Conservation (phyloP, 2,113 vertebrate species). For the Menidia beryllina region DNA sequence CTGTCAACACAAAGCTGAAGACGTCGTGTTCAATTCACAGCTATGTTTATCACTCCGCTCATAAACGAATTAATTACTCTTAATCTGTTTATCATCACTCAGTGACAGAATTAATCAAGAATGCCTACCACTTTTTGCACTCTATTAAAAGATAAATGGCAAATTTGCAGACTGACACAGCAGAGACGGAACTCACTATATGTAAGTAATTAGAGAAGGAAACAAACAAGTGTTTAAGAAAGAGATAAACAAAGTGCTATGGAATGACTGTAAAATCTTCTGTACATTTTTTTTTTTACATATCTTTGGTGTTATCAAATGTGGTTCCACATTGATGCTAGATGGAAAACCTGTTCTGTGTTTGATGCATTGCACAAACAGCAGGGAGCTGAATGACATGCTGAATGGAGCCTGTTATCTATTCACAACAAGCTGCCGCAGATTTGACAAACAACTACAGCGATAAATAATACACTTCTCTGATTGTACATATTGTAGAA, state of each 20-base stretch:
- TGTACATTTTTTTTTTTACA: background rate
- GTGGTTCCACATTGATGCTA: background rate
- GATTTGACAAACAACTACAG: slow-evolving; percentile 67
- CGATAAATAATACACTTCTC: slow-evolving; percentile 76
- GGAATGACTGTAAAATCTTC: background rate
- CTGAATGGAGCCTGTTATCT: slow-evolving; percentile 45
- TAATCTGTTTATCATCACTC: slow-evolving; percentile 22
- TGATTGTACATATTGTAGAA: slow-evolving; percentile 69
- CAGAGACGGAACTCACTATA: background rate
- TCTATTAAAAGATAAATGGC: slow-evolving; percentile 27
- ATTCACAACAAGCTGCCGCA: slow-evolving; percentile 61
- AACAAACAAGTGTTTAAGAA: slow-evolving; percentile 10
- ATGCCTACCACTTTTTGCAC: slow-evolving; percentile 14
- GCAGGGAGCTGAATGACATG: background rate
- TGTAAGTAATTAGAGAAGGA: slow-evolving; percentile 3
- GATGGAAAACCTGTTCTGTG: too few relatives aligned
- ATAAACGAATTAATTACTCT: slow-evolving; percentile 7
- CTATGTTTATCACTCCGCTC: slow-evolving; percentile 17
- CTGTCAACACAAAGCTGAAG: background rate
- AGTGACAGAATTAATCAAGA: slow-evolving; percentile 7
- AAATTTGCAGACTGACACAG: background rate
- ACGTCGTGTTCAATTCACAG: slow-evolving; percentile 7
- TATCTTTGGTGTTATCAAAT: background rate
- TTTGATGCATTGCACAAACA: background rate
- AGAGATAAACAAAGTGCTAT: background rate